Conservation (phyloP, 2,888 invertebrate species). For the Metellina segmentata region DNA sequence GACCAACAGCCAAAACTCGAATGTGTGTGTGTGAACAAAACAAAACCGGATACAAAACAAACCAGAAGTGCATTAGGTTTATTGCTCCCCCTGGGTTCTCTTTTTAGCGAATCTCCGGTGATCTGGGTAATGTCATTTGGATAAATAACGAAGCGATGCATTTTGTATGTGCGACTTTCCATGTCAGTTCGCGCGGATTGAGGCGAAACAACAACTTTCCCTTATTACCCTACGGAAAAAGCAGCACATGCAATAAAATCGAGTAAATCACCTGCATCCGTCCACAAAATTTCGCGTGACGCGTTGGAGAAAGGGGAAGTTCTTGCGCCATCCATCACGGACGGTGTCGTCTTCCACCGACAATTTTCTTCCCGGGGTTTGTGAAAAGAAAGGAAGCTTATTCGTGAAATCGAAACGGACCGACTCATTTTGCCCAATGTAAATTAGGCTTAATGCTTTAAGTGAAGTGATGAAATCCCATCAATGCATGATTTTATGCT, state of each 20-base stretch:
- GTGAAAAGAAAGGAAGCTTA: not conserved
- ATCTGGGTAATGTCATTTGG: not conserved
- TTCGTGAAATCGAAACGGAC: not conserved
- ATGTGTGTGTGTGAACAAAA: too few relatives aligned
- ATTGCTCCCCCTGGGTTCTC: too few relatives aligned
- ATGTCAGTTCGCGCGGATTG: not conserved
- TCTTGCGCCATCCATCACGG: slow-evolving; percentile 14
- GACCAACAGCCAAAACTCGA: too few relatives aligned
- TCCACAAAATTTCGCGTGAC: slow-evolving; percentile 22
- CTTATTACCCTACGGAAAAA: not conserved
- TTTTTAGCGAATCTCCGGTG: too few relatives aligned
- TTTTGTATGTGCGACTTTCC: not conserved
- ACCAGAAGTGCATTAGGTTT: too few relatives aligned
- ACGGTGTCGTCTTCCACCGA: slow-evolving; percentile 44
- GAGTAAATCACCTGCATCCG: slow-evolving; percentile 13
- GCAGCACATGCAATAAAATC: slow-evolving; percentile 11
- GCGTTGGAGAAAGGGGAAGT: slow-evolving; percentile 23
- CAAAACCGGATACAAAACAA: too few relatives aligned
- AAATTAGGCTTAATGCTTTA: not conserved
- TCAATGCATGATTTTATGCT: not conserved
- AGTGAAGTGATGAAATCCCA: not conserved
- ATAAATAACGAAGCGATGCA: slow-evolving; percentile 9
- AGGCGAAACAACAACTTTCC: slow-evolving; percentile 30
- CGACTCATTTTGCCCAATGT: too few relatives aligned
- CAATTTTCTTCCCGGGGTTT: not conserved